Evolutionary conservation across 2,797 vertebrate genomes (phyloP).

Genomic region (Mus minutoides): DNA sequence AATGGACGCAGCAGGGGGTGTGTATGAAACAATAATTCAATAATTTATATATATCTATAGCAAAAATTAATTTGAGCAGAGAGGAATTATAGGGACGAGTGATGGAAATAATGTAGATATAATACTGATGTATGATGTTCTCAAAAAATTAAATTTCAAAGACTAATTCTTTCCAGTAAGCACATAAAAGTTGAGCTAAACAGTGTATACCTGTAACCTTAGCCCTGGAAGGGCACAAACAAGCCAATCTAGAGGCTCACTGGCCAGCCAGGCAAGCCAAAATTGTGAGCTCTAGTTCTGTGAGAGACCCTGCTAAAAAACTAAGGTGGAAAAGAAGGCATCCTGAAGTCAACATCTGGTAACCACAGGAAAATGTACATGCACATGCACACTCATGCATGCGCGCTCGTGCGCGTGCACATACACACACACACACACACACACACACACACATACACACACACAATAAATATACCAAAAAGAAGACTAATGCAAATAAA

Average conservation of each 20-base stretch:
- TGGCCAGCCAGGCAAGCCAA: neutral
- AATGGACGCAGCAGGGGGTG: neutral
- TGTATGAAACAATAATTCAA: neutral
- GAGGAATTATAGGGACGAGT: neutral
- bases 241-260: neutral
- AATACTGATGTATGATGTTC: neutral
- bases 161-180: neutral
- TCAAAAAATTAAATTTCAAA: neutral
- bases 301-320: neutral
- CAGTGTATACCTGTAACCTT: neutral
- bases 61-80: neutral
- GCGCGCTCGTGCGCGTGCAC: too few species aligned
- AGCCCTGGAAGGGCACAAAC: neutral
- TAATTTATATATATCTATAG: neutral
- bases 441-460: neutral
- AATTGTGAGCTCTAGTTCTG: neutral
- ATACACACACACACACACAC: neutral
- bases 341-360: neutral
- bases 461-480: neutral
- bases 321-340: neutral
- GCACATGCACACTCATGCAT: too few species aligned
- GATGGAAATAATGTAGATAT: neutral
- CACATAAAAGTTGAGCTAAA: neutral
- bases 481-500: neutral
- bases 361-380: neutral